A percentile compares a stretch with the other conserved stretches of the same genome.
Conservation (phyloP, 2,797 vertebrate species). For the Rhinatrema bivittatum region DNA sequence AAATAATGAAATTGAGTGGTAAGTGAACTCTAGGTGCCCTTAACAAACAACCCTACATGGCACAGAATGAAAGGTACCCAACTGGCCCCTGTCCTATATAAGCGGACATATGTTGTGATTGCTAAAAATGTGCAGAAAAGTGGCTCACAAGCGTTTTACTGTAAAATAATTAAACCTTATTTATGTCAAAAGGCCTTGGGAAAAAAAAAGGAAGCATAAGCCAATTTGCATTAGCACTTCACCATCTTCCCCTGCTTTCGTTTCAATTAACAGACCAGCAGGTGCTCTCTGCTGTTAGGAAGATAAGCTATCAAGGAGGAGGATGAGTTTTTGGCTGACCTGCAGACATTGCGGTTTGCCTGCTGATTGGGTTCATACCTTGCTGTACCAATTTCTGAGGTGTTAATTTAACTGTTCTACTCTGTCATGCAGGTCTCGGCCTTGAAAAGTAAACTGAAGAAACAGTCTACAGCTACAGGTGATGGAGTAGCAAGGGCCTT, state of each 20-base stretch:
- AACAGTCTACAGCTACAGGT: conserved; percentile 93
- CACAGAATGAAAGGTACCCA: conserved; percentile 9
- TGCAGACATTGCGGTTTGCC: conserved; percentile 82
- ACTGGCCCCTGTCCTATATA: conserved; percentile 39
- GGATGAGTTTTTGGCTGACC: conserved; percentile 76
- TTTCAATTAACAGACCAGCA: conserved; percentile 95
- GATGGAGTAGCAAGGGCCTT: conserved; percentile 87
- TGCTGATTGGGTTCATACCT: conserved; percentile 78
- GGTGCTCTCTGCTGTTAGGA: conserved; percentile 75
- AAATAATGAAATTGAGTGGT: conserved; percentile 9
- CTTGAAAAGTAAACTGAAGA: conserved; percentile 96
- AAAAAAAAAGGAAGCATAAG: conserved; percentile 52
- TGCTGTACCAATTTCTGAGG: conserved; percentile 84
- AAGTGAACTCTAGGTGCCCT: conserved; percentile 4
- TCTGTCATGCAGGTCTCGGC: conserved; percentile 75
- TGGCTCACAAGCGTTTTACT: conserved; percentile 46
- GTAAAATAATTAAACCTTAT: conserved; percentile 81
- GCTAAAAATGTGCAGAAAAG: conserved; percentile 43
- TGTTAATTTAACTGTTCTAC: conserved; percentile 85
- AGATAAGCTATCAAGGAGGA: conserved; percentile 69
- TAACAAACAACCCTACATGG: conserved; percentile 14
- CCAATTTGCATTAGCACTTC: conserved; percentile 62
- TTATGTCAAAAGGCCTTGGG: conserved; percentile 79
- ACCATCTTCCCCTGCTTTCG: conserved; percentile 50
- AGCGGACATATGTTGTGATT: conserved; percentile 48